These are phyloP conservation scores for Pachymerium ferrugineum DNA, from an alignment of 2,888 invertebrate species.

Conservation along the genomic window DNA sequence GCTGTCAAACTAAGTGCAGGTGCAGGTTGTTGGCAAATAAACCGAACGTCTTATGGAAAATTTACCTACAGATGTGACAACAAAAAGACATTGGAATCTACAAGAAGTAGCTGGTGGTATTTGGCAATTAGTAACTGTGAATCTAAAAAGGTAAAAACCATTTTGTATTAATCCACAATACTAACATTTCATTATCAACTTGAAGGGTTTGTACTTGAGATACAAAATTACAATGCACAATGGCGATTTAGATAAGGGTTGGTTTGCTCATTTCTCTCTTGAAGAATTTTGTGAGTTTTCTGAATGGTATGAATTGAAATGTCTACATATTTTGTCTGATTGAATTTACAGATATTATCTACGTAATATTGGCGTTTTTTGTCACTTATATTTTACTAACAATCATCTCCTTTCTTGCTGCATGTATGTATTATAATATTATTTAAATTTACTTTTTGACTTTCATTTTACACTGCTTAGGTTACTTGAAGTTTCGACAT, in stretches of 20 bases:
- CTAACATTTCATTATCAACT: no score
- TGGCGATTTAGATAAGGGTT: neutral
- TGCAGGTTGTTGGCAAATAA: no score
- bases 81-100: constrained; percentile 64
- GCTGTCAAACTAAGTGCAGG: no score
- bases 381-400: neutral
- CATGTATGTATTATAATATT: neutral
- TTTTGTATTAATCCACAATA: no score
- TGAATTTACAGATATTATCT: neutral
- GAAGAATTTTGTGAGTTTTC: constrained; percentile 29
- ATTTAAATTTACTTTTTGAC: neutral
- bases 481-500: constrained; percentile 70
- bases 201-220: constrained; percentile 7
- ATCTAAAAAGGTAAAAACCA: constrained; percentile 56
- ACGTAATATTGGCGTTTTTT: neutral
- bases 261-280: constrained; percentile 25
- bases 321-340: neutral
- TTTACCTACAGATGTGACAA: constrained; percentile 54
- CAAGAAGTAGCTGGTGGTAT: constrained; percentile 90
- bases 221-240: neutral
- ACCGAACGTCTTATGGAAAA: constrained; percentile 57
- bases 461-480: constrained; percentile 50
- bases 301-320: neutral
- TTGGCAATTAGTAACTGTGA: constrained; percentile 77
- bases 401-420: neutral